Percentiles rank a stretch among this genome's conserved stretches.
phyloP scores from a whole-genome alignment of 2,888 invertebrate species.

The Pseudococcus longispinus region DNA sequence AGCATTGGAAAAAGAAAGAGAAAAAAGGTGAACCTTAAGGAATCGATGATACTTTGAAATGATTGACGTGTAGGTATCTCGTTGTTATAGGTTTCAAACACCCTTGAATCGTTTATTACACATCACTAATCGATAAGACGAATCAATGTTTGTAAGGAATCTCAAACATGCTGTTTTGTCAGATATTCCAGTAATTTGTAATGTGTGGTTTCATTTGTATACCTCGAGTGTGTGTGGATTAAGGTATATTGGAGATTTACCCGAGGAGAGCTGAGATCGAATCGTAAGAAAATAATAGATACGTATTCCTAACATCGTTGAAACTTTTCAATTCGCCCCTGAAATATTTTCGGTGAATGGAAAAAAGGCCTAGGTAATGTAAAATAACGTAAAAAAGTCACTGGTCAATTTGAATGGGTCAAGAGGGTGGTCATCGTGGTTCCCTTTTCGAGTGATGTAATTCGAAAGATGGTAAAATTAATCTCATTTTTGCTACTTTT shows the following conservation, averaged over 20 bases:
- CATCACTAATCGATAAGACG: slow-evolving; percentile 29
- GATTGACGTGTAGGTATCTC: slow-evolving; percentile 16
- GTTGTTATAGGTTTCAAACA: background rate
- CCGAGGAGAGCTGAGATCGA: background rate
- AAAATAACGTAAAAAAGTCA: background rate
- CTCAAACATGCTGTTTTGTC: background rate
- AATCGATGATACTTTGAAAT: slow-evolving; percentile 23
- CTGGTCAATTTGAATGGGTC: background rate
- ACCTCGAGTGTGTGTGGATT: background rate
- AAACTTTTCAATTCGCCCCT: background rate
- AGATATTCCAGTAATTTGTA: slow-evolving; percentile 21
- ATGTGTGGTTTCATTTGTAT: background rate
- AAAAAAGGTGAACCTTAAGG: background rate
- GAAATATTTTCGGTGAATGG: background rate
- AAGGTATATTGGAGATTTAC: background rate
- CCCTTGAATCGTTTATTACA: background rate
- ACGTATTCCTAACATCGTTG: too few relatives aligned
- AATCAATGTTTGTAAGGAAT: slow-evolving; percentile 5
- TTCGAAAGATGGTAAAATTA: too few relatives aligned
- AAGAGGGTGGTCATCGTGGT: background rate
- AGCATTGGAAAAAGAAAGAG: background rate
- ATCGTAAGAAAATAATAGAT: background rate
- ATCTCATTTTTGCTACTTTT: too few relatives aligned
- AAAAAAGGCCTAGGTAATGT: background rate
- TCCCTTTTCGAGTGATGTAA: too few relatives aligned